Evolutionary conservation across 2,888 invertebrate species (phyloP), one percentile per base, ranked within the genome.

Genomic region (Neoaliturus tenellus): DNA sequence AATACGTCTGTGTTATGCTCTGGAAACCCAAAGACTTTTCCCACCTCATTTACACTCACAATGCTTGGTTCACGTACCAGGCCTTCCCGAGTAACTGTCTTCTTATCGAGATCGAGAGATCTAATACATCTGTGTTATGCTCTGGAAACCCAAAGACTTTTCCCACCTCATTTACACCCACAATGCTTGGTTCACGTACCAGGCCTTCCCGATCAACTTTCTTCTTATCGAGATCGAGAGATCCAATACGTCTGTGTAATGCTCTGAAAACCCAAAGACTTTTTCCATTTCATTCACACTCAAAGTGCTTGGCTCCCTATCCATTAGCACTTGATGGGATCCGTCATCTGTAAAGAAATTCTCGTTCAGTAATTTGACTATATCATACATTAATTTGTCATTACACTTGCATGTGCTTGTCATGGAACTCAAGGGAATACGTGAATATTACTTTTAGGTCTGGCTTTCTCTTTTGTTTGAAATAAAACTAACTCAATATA

Each of bases 71-170:
- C 0, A 84, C 84, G n/a, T 51, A 83, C 93, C 93, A 93, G 0
- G 93, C 90, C 87, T 90, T 91, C 0, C 93, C 93, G 23, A 93
- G 89, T 41, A 93, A 88, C 86, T 90, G 90, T 85, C 91, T 91
- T 23, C 93, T 89, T 82, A 90, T 89, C 0, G 89, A 89, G 0
- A 90, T 87, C 2, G 89, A 89, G 5, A 93, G 87, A 86, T 92
- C 91, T 31, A 90, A 91, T n/a, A n/a, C n/a, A n/a, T 93, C 93
- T 0, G 93, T 93, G 87, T 92, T 93, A 87, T 93, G 92, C 10
- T 88, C 88, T 0, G 93, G 92, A 87, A 93, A 92, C 0, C 93
- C 93, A 89, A 93, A 93, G 83, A 93, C 89, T 85, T 90, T 89
- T 87, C 93, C 93, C 20, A 93, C 88, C 86, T 93, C 93, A 6